phyloP scores from a whole-genome alignment of 2,888 invertebrate species.

The Amblyjoppa fuscipennis region DNA sequence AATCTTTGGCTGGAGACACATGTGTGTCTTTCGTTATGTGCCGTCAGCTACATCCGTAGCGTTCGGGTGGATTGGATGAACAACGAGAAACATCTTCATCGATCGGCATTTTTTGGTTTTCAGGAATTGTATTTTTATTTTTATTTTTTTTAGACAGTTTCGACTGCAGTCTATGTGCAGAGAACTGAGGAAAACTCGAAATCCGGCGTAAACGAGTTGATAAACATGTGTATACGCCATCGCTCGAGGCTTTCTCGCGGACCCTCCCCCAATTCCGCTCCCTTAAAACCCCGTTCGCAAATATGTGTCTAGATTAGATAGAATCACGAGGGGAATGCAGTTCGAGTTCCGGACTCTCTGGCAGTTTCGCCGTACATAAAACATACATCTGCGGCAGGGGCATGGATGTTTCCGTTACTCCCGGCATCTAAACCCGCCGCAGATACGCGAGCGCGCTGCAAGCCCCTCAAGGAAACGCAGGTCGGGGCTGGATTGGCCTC shows the following conservation, averaged over 20 bases:
- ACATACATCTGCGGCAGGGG: constrained; percentile 35
- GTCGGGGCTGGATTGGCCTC: constrained; percentile 38
- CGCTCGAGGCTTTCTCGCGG: constrained; percentile 11
- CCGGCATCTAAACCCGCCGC: background rate
- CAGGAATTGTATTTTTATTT: background rate
- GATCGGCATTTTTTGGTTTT: background rate
- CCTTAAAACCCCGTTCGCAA: constrained; percentile 48
- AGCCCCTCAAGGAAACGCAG: constrained; percentile 43
- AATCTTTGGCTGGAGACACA: background rate
- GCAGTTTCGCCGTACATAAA: constrained; percentile 56
- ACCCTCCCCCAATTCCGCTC: constrained; percentile 4
- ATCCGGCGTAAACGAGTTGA: constrained; percentile 29
- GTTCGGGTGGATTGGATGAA: constrained; percentile 20
- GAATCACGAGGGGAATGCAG: constrained; percentile 23
- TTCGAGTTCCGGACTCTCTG: constrained; percentile 44
- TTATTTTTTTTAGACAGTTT: background rate
- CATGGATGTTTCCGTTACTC: constrained; percentile 4
- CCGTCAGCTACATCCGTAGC: background rate
- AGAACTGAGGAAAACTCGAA: constrained; percentile 16
- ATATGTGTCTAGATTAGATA: constrained; percentile 41
- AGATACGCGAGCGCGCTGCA: background rate
- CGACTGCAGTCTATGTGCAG: background rate
- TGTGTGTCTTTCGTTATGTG: background rate
- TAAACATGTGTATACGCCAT: background rate
- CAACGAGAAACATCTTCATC: constrained; percentile 25